Evolutionary conservation across 1,140 invertebrate genomes (phyloP).

Genomic region (Drosophila orosa): DNA sequence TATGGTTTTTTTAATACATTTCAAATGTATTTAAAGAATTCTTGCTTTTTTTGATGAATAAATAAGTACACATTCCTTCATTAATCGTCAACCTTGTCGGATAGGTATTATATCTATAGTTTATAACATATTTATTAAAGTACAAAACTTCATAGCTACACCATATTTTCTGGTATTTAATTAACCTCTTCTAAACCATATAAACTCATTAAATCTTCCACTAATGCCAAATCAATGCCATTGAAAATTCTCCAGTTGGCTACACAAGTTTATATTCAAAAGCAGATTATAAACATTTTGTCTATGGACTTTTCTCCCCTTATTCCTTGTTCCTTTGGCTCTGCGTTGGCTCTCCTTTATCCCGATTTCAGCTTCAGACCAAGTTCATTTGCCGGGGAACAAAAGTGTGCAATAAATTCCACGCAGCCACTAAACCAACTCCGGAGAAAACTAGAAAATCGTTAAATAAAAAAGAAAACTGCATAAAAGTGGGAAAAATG

Average conservation of each 20-base stretch:
- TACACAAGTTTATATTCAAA: constrained; percentile 21
- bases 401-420: constrained; percentile 57
- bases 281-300: constrained; percentile 26
- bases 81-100: too few species aligned
- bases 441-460: constrained; percentile 30
- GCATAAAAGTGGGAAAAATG: constrained; percentile 10
- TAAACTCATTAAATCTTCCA: neutral
- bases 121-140: too few species aligned
- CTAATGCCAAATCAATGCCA: constrained; percentile 9
- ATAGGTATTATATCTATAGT: too few species aligned
- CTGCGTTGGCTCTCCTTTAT: constrained; percentile 2
- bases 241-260: neutral
- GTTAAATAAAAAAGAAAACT: constrained; percentile 21
- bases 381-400: constrained; percentile 51
- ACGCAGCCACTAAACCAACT: constrained; percentile 40
- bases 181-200: neutral
- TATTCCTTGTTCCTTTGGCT: neutral
- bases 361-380: constrained; percentile 9
- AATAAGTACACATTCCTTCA: too few species aligned
- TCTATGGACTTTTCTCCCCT: neutral
- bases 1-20: neutral
- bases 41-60: too few species aligned
- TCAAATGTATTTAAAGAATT: too few species aligned
- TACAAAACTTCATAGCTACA: too few species aligned
- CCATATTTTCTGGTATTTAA: neutral